Conservation (phyloP, 2,888 invertebrate species). For the Thereva unica region DNA sequence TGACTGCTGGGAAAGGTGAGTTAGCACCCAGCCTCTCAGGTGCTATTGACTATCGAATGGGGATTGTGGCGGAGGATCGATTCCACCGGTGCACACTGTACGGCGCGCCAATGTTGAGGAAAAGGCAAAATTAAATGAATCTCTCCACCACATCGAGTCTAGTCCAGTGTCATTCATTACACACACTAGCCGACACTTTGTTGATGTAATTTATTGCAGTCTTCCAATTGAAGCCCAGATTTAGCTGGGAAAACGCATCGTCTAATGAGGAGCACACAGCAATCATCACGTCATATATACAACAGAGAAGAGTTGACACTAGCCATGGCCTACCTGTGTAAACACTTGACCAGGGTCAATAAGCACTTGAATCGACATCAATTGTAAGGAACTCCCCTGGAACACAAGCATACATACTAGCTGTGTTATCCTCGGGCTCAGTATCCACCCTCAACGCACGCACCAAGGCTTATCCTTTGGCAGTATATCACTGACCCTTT, state of each 20-base stretch:
- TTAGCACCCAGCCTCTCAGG: slow-evolving; percentile 38
- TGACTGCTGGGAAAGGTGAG: slow-evolving; percentile 42
- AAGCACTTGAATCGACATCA: background rate
- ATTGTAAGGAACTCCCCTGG: background rate
- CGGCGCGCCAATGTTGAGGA: background rate
- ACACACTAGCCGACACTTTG: slow-evolving; percentile 20
- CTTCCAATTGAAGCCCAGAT: slow-evolving; percentile 23
- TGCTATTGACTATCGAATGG: background rate
- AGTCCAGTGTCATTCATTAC: slow-evolving; percentile 10
- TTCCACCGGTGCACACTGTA: background rate
- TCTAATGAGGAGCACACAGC: slow-evolving; percentile 6
- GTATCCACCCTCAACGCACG: no score
- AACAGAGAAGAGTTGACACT: slow-evolving; percentile 1
- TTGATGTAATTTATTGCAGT: background rate
- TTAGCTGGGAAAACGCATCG: slow-evolving; percentile 12
- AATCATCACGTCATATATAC: background rate
- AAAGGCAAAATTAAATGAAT: slow-evolving; percentile 26
- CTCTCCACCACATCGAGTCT: slow-evolving; percentile 5
- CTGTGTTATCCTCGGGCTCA: no score
- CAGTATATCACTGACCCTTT: slow-evolving; percentile 38
- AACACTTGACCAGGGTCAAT: slow-evolving; percentile 29
- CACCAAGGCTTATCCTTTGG: background rate
- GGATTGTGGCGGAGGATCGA: background rate
- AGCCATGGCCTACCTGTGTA: slow-evolving; percentile 2
- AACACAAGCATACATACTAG: no score